Percentiles rank a stretch among this genome's conserved stretches.
Conservation (phyloP, 2,888 invertebrate genomes). For the Erebia ligea region DNA sequence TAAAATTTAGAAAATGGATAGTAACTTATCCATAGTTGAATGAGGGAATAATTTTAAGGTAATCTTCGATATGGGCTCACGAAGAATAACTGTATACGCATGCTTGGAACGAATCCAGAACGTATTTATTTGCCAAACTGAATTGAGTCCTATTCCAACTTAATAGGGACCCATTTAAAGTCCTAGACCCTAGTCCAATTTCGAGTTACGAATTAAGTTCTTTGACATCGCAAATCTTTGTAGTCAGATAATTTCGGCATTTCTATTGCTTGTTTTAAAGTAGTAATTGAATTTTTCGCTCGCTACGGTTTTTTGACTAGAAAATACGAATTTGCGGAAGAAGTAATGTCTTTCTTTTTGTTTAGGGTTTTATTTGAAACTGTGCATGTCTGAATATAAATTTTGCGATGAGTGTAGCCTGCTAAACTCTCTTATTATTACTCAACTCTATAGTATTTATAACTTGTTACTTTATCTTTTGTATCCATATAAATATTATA, state of each 20-base stretch:
- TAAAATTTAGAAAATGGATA: not conserved
- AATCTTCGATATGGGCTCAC: conserved; percentile 29
- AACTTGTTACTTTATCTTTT: too few species aligned
- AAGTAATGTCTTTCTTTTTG: not conserved
- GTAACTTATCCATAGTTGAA: conserved; percentile 16
- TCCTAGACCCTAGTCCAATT: conserved; percentile 34
- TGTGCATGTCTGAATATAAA: too few species aligned
- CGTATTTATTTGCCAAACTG: conserved; percentile 43
- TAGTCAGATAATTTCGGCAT: conserved; percentile 35
- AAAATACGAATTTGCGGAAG: not conserved
- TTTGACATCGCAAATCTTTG: conserved; percentile 37
- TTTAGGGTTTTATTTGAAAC: not conserved
- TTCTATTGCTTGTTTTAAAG: conserved; percentile 31
- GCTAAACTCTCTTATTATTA: too few species aligned
- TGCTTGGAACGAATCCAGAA: conserved; percentile 35
- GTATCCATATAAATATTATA: too few species aligned
- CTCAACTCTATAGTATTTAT: too few species aligned
- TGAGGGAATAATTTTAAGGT: conserved; percentile 36
- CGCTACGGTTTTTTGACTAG: not conserved
- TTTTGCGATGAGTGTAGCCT: too few species aligned
- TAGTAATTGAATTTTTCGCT: conserved; percentile 31
- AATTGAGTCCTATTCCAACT: conserved; percentile 51
- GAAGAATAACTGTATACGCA: conserved; percentile 31
- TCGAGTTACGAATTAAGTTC: conserved; percentile 38
- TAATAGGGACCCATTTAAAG: conserved; percentile 34